These are phyloP conservation scores for Apocheima hispidaria DNA, from an alignment of 2,888 invertebrate species.

Conservation along the genomic window DNA sequence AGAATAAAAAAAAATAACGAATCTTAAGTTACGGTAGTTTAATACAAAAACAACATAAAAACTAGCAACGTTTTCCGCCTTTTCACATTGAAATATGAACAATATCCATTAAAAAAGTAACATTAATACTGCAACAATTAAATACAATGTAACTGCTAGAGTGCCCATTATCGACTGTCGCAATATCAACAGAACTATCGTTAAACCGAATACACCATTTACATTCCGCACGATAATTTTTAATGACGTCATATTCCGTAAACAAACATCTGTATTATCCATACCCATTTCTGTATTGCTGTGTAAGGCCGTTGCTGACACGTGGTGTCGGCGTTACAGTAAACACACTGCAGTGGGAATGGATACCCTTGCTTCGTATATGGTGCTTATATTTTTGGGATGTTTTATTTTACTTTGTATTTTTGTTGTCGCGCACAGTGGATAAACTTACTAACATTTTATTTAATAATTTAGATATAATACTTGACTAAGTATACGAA, in stretches of 20 bases:
- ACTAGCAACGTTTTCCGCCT: background rate
- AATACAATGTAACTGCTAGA: constrained; percentile 25
- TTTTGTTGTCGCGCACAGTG: background rate
- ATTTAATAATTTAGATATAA: too few relatives aligned
- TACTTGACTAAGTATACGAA: too few relatives aligned
- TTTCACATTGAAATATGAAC: constrained; percentile 5
- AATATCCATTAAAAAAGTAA: constrained; percentile 1
- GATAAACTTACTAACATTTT: too few relatives aligned
- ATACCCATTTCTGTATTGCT: constrained; percentile 2
- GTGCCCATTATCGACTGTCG: constrained; percentile 27
- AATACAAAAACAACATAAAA: background rate
- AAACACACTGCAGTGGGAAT: constrained; percentile 8
- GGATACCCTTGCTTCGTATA: background rate
- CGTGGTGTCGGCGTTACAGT: constrained; percentile 19
- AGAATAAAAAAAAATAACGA: too few relatives aligned
- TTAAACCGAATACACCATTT: constrained; percentile 29
- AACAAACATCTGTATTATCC: constrained; percentile 2
- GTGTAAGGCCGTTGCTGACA: constrained; percentile 23
- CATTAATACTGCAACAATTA: constrained; percentile 18
- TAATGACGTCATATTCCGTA: constrained; percentile 37
- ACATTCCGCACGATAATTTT: constrained; percentile 40
- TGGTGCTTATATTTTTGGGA: background rate
- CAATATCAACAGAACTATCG: constrained; percentile 32
- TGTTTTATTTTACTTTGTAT: background rate
- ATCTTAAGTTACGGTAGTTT: background rate